Conservation (phyloP, 2,797 vertebrate species). For the Chrysocyon brachyurus region DNA sequence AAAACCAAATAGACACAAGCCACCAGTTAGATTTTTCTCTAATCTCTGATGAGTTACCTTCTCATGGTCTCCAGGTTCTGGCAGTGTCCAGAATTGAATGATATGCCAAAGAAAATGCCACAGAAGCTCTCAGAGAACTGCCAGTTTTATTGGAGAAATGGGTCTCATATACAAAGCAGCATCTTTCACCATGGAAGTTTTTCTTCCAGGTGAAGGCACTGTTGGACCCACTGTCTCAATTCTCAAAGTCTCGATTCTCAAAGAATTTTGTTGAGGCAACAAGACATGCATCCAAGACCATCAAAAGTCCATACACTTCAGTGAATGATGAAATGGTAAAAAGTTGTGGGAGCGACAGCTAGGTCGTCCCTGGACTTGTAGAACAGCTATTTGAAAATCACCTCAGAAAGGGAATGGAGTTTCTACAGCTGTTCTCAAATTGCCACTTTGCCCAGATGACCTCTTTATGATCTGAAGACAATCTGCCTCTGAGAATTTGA, state of each 20-base stretch:
- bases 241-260: not conserved
- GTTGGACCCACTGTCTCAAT: not conserved
- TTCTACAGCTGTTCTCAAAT: slow-evolving; percentile 26
- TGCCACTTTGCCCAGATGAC: not conserved
- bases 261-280: not conserved
- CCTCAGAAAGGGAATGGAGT: not conserved
- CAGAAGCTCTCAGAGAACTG: not conserved
- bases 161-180: not conserved
- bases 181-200: not conserved
- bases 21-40: not conserved
- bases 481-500: not conserved
- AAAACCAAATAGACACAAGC: not conserved
- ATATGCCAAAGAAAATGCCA: not conserved
- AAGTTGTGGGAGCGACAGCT: not conserved
- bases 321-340: not conserved
- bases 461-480: slow-evolving; percentile 40
- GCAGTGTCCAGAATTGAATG: not conserved
- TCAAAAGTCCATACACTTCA: not conserved
- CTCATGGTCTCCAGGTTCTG: not conserved
- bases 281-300: not conserved
- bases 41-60: not conserved
- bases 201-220: not conserved
- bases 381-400: not conserved
- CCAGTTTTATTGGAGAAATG: not conserved
- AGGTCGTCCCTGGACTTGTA: not conserved